Percentiles rank a stretch among this genome's conserved stretches.
Conservation (phyloP, 2,888 invertebrate genomes). For the Eupsilia transversa region DNA sequence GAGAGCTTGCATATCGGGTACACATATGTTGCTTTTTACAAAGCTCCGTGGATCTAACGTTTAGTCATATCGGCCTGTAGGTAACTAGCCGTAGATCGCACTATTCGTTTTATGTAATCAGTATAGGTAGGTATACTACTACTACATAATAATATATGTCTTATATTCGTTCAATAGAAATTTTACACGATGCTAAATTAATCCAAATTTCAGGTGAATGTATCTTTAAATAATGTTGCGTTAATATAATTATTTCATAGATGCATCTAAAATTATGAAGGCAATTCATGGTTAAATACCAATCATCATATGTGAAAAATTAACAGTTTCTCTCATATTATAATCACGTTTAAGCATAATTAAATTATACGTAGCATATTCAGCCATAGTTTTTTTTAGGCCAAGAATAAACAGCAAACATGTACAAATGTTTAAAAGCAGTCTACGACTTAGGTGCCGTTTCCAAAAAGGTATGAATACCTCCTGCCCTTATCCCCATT, state of each 20-base stretch:
- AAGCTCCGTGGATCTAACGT: constrained; percentile 3
- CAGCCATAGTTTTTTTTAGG: neutral
- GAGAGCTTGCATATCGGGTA: constrained; percentile 37
- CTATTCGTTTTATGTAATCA: neutral
- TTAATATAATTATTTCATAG: neutral
- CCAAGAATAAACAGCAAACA: neutral
- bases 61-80: neutral
- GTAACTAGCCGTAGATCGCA: neutral
- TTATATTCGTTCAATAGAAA: neutral
- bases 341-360: no score
- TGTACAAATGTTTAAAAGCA: neutral
- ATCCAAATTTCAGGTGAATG: neutral
- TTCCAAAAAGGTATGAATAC: neutral
- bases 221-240: neutral
- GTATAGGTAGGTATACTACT: no score
- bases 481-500: neutral
- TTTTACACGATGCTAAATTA: neutral
- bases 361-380: no score
- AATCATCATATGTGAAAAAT: neutral
- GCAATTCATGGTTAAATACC: neutral
- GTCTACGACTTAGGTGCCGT: neutral
- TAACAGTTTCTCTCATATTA: no score
- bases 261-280: neutral
- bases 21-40: neutral
- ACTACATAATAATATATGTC: no score